Base-by-base conservation (phyloP, 2,888 invertebrate genomes). In the Tachina fera region DNA sequence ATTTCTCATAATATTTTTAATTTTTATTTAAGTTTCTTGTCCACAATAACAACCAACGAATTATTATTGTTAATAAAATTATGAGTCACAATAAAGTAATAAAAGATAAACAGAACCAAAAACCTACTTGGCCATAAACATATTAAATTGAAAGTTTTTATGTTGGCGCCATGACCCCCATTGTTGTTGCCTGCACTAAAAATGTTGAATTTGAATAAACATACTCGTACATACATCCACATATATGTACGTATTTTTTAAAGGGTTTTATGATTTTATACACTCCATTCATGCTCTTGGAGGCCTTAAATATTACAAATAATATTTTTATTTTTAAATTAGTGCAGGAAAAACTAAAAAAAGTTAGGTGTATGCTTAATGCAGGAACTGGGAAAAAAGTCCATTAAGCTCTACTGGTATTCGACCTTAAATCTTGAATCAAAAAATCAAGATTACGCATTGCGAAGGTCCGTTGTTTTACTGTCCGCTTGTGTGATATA, bases 121-220 rank as follows among this genome's bases (percentile, higher is more conserved):
- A 58, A 45, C 74, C 61, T 31, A 51, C 47, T 22, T 43, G 43
- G 14, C 31, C 16, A 51, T 41, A 31, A 16, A 61, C 22, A 51
- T 41, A 51, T 51, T 45, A 11, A 45, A 76, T 45, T 72, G 68
- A 61, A 78, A 45, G 53, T 81, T 79, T 87, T 87, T 83, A 87
- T 84, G 77, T 41, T 87, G 87, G 87, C 85, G 87, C 87, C 87
- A 77, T 79, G 80, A 79, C 84, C 83, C 83, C 83, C 79, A 83
- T 70, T 74, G 79, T 79, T 83, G 79, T 80, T 74, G 80, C 56
- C 39, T 39, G 51, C 56, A 78, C 72, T 71, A 78, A 80, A 84
- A 84, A 77, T 67, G 58, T 81, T 61, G 9, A 47, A 45, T 47
- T 56, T 79, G 19, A 56, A 65, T 41, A n/a, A n/a, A n/a, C n/a